Evolutionary conservation across 92 coral and sea anemone species (phyloP).

Genomic region (Muricea muricata): DNA sequence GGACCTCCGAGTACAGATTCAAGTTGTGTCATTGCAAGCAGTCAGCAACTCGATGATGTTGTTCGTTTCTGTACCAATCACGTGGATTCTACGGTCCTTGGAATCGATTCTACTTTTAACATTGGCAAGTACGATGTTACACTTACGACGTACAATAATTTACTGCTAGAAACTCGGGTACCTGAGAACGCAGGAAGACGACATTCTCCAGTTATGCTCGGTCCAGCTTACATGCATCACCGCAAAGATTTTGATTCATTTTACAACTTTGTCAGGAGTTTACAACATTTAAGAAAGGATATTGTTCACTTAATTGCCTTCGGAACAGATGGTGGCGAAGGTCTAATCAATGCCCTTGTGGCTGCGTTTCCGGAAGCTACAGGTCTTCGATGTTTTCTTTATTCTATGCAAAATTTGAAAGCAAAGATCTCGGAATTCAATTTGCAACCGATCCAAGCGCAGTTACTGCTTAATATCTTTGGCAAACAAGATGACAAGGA

Average conservation of each 20-base stretch:
- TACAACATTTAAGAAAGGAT: too few relatives aligned
- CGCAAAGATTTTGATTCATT: slow-evolving; percentile 58
- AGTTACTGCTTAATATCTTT: slow-evolving; percentile 43
- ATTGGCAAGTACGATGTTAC: slow-evolving; percentile 57
- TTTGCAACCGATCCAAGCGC: slow-evolving; percentile 43
- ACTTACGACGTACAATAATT: slow-evolving; percentile 22
- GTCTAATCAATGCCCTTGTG: slow-evolving; percentile 50
- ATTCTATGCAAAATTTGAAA: slow-evolving; percentile 48
- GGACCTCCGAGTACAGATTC: slow-evolving; percentile 20
- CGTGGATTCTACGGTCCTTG: slow-evolving; percentile 45
- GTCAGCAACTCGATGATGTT: slow-evolving; percentile 58
- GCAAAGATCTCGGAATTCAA: too few relatives aligned
- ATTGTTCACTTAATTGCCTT: too few relatives aligned
- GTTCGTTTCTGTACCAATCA: slow-evolving; percentile 61
- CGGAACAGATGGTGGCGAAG: too few relatives aligned
- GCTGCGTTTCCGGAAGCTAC: slow-evolving; percentile 28
- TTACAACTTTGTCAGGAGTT: too few relatives aligned
- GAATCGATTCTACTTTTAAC: too few relatives aligned
- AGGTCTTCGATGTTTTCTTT: slow-evolving; percentile 60
- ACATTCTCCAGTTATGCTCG: slow-evolving; percentile 48
- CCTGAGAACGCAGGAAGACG: slow-evolving; percentile 44
- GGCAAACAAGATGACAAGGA: slow-evolving; percentile 51
- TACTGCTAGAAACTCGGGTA: slow-evolving; percentile 51
- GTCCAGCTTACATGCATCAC: slow-evolving; percentile 50
- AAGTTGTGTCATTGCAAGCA: slow-evolving; percentile 12